Base-by-base conservation (phyloP, 2,797 vertebrate species). In the Acipenser ruthenus region DNA sequence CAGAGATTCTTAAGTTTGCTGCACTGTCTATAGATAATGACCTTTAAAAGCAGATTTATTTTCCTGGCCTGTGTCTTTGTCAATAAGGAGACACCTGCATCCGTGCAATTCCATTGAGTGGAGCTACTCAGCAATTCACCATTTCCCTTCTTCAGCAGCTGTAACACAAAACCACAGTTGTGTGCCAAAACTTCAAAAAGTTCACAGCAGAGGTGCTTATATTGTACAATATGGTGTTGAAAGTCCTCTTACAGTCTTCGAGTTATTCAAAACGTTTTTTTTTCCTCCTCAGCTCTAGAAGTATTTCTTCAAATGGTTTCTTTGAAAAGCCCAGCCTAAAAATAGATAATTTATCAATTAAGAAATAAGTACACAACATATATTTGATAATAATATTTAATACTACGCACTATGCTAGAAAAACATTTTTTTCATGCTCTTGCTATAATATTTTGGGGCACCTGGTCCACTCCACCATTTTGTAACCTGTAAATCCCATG, bases 1-100 rank as follows among this genome's bases (percentile, higher is more conserved):
- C 55, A 11, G 12, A 58, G n/a, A 7, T 58, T 7, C 55, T 58
- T 11, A n/a, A 58, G 55, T 58, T 58, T 51, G 60, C 11, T 55
- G 47, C 56, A 56, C 62, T n/a, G 64, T 10, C 65, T 70, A 65
- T 68, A 68, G 73, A 76, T 66, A 69, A 1, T 70, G 77, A 80
- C 80, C 80, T 82, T 82, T 82, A 18, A 37, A 37, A 11, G 70
- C 75, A 82, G 77, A 80, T 74, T 70, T 67, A 70, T 75, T 73
- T 65, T 70, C 73, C 68, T 64, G 55, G 10, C 55, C 65, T 74
- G 52, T 83, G 73, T 80, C 79, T 74, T 71, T 72, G 78, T 89
- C 82, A 75, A 70, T 67, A 77, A 78, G 79, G 83, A 89, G 86
- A 83, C 89, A 90, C 87, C 88, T 91, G 90, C 82, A 84, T 91